A percentile compares a stretch with the other conserved stretches of the same genome.
phyloP scores from a whole-genome alignment of 2,888 invertebrate genomes.

The Tromatobia lineatoria region DNA sequence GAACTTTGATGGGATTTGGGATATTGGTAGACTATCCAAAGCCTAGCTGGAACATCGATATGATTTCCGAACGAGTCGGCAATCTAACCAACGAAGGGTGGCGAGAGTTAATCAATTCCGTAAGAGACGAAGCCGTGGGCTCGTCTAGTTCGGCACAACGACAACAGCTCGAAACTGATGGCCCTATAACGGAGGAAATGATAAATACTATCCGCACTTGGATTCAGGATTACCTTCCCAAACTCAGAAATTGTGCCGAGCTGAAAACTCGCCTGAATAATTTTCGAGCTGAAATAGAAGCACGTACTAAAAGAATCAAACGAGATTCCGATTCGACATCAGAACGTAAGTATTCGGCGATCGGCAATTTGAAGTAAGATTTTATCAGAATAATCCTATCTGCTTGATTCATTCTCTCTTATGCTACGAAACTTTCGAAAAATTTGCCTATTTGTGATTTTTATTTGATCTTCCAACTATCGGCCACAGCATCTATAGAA shows the following conservation, averaged over 20 bases:
- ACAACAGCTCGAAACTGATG: not conserved
- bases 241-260: not conserved
- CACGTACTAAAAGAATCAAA: not conserved
- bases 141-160: slow-evolving; percentile 8
- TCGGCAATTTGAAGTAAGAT: not conserved
- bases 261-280: not conserved
- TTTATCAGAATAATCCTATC: not conserved
- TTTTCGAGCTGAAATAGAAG: not conserved
- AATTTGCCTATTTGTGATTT: too few relatives aligned
- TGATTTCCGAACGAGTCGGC: not conserved
- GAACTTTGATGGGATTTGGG: not conserved
- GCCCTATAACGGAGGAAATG: slow-evolving; percentile 11
- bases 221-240: not conserved
- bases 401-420: too few relatives aligned
- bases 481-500: too few relatives aligned
- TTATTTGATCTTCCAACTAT: too few relatives aligned
- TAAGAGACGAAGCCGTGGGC: slow-evolving; percentile 2
- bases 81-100: slow-evolving; percentile 19
- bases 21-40: not conserved
- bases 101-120: not conserved
- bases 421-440: too few relatives aligned
- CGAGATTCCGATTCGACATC: not conserved
- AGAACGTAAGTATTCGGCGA: not conserved
- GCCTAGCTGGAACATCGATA: not conserved
- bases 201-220: slow-evolving; percentile 9